phyloP scores from a whole-genome alignment of 1,140 invertebrate species.

The Pogonomyrmex californicus region DNA sequence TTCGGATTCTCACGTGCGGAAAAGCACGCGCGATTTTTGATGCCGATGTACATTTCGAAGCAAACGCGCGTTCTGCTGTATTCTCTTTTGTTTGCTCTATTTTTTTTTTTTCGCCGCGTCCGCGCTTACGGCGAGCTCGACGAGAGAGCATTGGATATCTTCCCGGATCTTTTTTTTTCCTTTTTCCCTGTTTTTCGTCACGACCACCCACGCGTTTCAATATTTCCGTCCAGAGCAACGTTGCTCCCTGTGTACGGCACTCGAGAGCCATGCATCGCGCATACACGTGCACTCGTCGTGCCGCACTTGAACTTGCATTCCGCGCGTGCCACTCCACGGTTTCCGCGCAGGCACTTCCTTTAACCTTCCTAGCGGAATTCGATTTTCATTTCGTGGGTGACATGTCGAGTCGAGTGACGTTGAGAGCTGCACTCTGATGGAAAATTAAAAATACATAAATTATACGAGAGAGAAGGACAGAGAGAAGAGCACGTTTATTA shows the following conservation, averaged over 20 bases:
- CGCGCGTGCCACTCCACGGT: constrained; percentile 36
- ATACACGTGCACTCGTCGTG: constrained; percentile 33
- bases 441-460: constrained; percentile 57
- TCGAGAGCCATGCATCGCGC: constrained; percentile 23
- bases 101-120: neutral
- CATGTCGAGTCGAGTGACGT: constrained; percentile 13
- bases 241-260: neutral
- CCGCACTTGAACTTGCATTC: constrained; percentile 62
- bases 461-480: constrained; percentile 2
- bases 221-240: constrained; percentile 51
- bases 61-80: neutral
- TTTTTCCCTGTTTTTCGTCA: neutral
- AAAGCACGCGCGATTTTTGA: constrained; percentile 32
- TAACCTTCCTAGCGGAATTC: constrained; percentile 6
- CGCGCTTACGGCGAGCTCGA: neutral
- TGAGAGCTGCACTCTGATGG: neutral
- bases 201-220: constrained; percentile 46
- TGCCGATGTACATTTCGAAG: constrained; percentile 14
- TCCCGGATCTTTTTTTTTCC: neutral
- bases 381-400: constrained; percentile 52
- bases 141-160: constrained; percentile 42
- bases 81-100: neutral
- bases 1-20: neutral
- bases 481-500: constrained; percentile 18
- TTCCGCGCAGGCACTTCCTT: constrained; percentile 46